phyloP scores from a whole-genome alignment of 2,888 invertebrate genomes.

The Ophion obscuratus region DNA sequence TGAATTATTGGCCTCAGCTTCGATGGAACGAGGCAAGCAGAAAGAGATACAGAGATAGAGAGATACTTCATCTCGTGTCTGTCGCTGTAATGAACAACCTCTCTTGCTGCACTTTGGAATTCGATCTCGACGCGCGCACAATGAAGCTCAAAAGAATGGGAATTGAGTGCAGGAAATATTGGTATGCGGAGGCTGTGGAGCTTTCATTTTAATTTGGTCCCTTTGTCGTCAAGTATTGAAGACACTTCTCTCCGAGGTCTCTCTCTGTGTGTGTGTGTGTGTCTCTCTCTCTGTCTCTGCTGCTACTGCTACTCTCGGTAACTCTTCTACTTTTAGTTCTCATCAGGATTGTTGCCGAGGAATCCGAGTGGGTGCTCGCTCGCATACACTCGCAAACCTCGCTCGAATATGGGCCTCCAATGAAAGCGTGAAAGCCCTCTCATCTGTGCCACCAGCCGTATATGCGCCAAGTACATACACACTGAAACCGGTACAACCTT shows the following conservation, averaged over 20 bases:
- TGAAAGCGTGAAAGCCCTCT: constrained; percentile 51
- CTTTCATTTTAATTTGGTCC: not conserved
- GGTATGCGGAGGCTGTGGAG: not conserved
- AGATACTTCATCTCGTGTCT: constrained; percentile 9
- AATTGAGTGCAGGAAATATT: constrained; percentile 1
- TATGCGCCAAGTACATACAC: not conserved
- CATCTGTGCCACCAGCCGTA: constrained; percentile 6
- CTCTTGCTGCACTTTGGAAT: constrained; percentile 37
- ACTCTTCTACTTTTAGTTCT: constrained; percentile 11
- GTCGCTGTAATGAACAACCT: constrained; percentile 29
- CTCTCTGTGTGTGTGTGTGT: too few species aligned
- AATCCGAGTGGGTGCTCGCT: constrained; percentile 47
- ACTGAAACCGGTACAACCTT: constrained; percentile 60
- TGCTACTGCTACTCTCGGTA: not conserved
- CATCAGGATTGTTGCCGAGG: constrained; percentile 29
- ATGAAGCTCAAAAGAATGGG: constrained; percentile 8
- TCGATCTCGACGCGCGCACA: constrained; percentile 27
- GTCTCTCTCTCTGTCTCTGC: not conserved
- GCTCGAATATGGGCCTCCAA: constrained; percentile 34
- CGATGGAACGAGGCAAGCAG: constrained; percentile 11
- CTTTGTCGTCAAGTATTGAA: not conserved
- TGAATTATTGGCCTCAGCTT: constrained; percentile 28
- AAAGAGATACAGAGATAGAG: not conserved
- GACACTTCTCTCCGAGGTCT: not conserved
- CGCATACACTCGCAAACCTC: constrained; percentile 6